Conservation (phyloP, 2,888 invertebrate genomes). For the Biston stratarius region DNA sequence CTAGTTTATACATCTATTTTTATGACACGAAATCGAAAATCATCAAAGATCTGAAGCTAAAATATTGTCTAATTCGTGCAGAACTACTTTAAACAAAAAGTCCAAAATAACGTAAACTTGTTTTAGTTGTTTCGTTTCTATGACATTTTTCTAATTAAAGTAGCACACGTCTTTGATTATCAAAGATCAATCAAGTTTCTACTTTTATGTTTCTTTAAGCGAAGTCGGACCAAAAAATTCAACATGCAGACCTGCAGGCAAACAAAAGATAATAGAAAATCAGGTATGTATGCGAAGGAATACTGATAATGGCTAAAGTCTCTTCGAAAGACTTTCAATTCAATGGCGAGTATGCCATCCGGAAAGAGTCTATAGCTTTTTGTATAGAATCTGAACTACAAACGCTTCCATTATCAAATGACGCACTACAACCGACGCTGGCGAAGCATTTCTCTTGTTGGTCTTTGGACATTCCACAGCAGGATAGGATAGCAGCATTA, state of each 20-base stretch:
- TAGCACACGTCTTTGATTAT: background rate
- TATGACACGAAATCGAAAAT: slow-evolving; percentile 45
- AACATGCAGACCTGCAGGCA: slow-evolving; percentile 21
- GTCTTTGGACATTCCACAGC: slow-evolving; percentile 56
- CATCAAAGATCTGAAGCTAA: slow-evolving; percentile 1
- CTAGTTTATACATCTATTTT: slow-evolving; percentile 16
- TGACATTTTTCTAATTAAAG: background rate
- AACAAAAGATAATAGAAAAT: slow-evolving; percentile 23
- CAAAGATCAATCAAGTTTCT: background rate
- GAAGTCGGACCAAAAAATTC: background rate
- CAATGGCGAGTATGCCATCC: slow-evolving; percentile 59
- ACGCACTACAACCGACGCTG: slow-evolving; percentile 56
- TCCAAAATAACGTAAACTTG: background rate
- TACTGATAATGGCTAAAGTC: slow-evolving; percentile 55
- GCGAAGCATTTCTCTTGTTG: slow-evolving; percentile 62
- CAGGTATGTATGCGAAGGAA: slow-evolving; percentile 43
- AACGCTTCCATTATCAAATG: slow-evolving; percentile 52
- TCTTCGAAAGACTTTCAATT: slow-evolving; percentile 44
- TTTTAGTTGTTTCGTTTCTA: background rate
- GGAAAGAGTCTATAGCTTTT: slow-evolving; percentile 60
- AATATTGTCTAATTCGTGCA: background rate
- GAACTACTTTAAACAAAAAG: background rate
- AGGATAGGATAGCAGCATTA: slow-evolving; percentile 67
- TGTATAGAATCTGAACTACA: slow-evolving; percentile 57
- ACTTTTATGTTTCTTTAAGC: background rate